Evolutionary conservation across 2,888 invertebrate genomes (phyloP).

Genomic region (Hylaea fasciaria): DNA sequence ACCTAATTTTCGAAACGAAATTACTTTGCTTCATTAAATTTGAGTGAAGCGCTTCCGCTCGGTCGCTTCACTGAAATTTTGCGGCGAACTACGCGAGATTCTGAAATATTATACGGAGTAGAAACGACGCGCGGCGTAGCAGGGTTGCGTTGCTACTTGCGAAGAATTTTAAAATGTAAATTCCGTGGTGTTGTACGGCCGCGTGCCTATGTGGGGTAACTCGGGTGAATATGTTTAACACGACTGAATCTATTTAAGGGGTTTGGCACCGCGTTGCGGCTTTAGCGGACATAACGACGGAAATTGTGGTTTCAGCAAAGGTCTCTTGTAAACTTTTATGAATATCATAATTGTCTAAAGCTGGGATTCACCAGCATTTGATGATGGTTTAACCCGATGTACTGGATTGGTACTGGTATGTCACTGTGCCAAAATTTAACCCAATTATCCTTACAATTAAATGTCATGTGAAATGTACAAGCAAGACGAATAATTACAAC

Average conservation of each 20-base stretch:
- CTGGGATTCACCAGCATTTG: no score
- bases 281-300: conserved; percentile 13
- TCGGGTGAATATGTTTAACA: conserved; percentile 10
- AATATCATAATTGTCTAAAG: no score
- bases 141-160: no score
- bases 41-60: conserved; percentile 19
- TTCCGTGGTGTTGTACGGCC: background rate
- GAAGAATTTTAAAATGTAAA: conserved; percentile 29
- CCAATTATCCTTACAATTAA: no score
- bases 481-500: no score
- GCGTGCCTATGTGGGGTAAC: background rate
- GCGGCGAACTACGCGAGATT: conserved; percentile 23
- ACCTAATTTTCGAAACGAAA: conserved; percentile 32
- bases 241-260: conserved; percentile 19
- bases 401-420: no score
- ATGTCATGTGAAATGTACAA: no score
- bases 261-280: conserved; percentile 10
- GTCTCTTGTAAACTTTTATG: background rate
- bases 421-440: no score
- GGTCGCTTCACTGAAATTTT: conserved; percentile 28
- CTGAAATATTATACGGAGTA: conserved; percentile 23
- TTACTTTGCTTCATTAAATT: conserved; percentile 40
- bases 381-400: no score
- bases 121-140: conserved; percentile 1
- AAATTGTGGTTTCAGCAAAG: conserved; percentile 4